Conservation (phyloP, 2,888 invertebrate genomes). For the Caenorhabditis plicata region DNA sequence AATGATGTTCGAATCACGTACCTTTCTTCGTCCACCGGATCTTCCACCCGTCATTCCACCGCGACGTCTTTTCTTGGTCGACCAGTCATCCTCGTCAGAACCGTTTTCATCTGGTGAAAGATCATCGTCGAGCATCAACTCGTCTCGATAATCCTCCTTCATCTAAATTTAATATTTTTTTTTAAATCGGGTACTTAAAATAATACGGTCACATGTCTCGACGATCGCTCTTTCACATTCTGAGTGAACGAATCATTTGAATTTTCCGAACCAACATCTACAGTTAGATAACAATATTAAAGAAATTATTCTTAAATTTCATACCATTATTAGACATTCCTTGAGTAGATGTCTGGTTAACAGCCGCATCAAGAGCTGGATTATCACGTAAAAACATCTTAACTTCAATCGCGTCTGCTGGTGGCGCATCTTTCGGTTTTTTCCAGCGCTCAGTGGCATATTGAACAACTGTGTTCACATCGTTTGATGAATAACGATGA, state of each 20-base stretch:
- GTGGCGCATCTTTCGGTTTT: conserved; percentile 42
- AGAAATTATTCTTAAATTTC: not conserved
- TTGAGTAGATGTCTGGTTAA: conserved; percentile 35
- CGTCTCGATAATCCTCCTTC: conserved; percentile 33
- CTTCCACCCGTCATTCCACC: conserved; percentile 12
- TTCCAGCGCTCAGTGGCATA: conserved; percentile 58
- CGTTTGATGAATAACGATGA: conserved; percentile 41
- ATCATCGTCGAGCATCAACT: conserved; percentile 51
- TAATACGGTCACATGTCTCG: conserved; percentile 1
- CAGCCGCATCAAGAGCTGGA: conserved; percentile 48
- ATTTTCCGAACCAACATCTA: conserved; percentile 20
- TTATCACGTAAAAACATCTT: conserved; percentile 59
- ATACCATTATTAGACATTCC: conserved; percentile 4
- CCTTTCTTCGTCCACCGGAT: conserved; percentile 19
- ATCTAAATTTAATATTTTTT: conserved; percentile 16
- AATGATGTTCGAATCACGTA: conserved; percentile 2
- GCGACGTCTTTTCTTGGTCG: conserved; percentile 41
- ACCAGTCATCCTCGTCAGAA: conserved; percentile 63
- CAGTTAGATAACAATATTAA: conserved; percentile 9
- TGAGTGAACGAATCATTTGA: conserved; percentile 18
- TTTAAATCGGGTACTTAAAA: too few species aligned
- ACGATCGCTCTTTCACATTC: conserved; percentile 4
- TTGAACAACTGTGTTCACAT: conserved; percentile 48
- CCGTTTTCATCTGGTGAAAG: conserved; percentile 40
- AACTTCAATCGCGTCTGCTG: conserved; percentile 58